phyloP scores from a whole-genome alignment of 2,113 vertebrate species.

The Amblyornis subalaris region DNA sequence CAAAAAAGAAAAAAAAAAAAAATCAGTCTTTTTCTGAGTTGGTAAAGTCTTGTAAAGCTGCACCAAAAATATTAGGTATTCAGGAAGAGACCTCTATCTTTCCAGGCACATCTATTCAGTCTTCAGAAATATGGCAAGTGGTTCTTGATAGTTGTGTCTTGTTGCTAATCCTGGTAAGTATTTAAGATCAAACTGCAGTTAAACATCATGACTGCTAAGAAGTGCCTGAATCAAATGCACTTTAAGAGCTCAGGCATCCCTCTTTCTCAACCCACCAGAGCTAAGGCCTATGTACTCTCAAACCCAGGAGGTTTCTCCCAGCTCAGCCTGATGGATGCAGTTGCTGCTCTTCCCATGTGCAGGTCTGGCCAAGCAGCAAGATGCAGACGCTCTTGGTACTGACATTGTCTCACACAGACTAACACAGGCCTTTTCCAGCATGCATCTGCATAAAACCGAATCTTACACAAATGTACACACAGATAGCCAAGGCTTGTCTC shows the following conservation, averaged over 20 bases:
- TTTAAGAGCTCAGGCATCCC: background rate
- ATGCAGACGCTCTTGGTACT: rapidly evolving
- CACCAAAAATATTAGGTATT: background rate
- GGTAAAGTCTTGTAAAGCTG: background rate
- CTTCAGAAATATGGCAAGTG: background rate
- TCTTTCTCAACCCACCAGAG: background rate
- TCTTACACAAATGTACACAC: background rate
- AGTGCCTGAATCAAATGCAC: background rate
- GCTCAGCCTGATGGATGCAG: too few relatives aligned
- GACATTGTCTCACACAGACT: background rate
- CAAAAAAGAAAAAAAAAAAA: background rate
- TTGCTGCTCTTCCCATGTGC: background rate
- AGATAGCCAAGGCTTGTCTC: background rate
- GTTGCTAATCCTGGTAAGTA: background rate
- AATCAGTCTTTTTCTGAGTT: background rate
- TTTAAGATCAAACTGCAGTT: background rate
- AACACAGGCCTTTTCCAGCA: background rate
- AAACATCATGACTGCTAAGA: background rate
- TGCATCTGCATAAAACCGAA: background rate
- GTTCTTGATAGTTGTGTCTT: background rate
- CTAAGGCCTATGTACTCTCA: background rate
- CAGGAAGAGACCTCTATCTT: background rate
- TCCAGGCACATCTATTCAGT: background rate
- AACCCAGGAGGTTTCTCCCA: background rate
- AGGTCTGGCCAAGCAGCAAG: background rate